Conservation (phyloP, 2,888 invertebrate genomes). For the Agrotis segetum region DNA sequence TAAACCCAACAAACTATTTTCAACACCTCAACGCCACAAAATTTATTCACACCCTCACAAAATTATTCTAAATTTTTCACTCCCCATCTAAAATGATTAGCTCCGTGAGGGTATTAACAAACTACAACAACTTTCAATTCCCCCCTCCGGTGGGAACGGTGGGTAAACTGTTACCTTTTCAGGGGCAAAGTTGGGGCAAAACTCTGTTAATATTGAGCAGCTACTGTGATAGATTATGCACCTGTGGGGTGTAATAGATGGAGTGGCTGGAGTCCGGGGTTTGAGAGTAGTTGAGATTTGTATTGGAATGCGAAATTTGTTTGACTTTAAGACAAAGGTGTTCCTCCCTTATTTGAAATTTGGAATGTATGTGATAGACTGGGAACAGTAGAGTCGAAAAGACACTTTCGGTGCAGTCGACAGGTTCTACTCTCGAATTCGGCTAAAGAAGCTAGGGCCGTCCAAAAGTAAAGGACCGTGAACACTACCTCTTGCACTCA, state of each 20-base stretch:
- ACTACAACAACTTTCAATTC: slow-evolving; percentile 60
- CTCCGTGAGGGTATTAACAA: slow-evolving; percentile 43
- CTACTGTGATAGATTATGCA: slow-evolving; percentile 60
- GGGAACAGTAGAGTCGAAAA: background rate
- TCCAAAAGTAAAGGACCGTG: too few relatives aligned
- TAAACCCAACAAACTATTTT: background rate
- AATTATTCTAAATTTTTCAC: slow-evolving; percentile 37
- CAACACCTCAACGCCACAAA: background rate
- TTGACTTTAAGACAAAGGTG: slow-evolving; percentile 5
- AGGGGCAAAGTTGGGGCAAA: slow-evolving; percentile 55
- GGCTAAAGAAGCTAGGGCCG: too few relatives aligned
- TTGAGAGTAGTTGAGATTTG: background rate
- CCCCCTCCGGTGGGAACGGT: slow-evolving; percentile 40
- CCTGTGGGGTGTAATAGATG: slow-evolving; percentile 43
- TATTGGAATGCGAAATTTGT: background rate
- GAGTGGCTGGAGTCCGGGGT: slow-evolving; percentile 2
- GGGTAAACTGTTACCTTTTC: slow-evolving; percentile 52
- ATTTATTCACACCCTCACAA: slow-evolving; percentile 7
- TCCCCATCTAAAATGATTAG: slow-evolving; percentile 42
- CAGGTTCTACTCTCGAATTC: too few relatives aligned
- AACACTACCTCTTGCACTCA: too few relatives aligned
- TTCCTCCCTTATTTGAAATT: background rate
- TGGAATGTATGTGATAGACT: background rate
- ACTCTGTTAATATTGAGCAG: slow-evolving; percentile 57
- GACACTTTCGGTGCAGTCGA: too few relatives aligned